Evolutionary conservation across 2,888 invertebrate species (phyloP).

Genomic region (Thalpophila matura): DNA sequence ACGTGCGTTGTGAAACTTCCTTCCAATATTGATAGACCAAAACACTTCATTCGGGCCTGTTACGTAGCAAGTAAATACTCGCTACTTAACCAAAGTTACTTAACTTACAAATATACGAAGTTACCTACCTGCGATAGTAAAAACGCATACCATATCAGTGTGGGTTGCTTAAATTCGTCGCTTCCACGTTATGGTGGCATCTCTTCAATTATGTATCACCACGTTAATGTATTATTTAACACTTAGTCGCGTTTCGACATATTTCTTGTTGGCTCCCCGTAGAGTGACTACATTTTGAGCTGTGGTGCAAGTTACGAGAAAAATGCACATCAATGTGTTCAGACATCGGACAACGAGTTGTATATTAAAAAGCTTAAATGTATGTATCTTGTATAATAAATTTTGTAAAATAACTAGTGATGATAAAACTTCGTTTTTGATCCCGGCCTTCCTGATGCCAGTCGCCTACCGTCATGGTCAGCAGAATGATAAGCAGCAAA

Average conservation of each 20-base stretch:
- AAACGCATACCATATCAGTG: slow-evolving; percentile 61
- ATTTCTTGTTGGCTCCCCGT: slow-evolving; percentile 82
- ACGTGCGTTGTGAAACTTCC: no score
- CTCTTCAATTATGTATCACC: slow-evolving; percentile 86
- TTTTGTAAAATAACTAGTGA: no score
- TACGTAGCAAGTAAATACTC: neutral
- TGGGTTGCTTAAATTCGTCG: slow-evolving; percentile 64
- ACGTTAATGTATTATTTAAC: slow-evolving; percentile 88
- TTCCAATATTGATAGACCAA: neutral
- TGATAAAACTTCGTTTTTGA: no score
- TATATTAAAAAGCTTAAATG: no score
- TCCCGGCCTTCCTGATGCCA: no score
- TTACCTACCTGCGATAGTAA: slow-evolving; percentile 46
- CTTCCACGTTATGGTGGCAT: slow-evolving; percentile 64
- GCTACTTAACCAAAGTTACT: slow-evolving; percentile 21
- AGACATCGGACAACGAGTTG: no score
- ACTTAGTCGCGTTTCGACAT: slow-evolving; percentile 83
- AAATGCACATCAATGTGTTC: neutral
- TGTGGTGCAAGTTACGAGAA: slow-evolving; percentile 61
- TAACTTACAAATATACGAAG: slow-evolving; percentile 21
- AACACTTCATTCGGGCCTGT: neutral
- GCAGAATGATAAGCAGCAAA: no score
- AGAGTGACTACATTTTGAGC: slow-evolving; percentile 70
- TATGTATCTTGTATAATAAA: no score
- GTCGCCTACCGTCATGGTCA: no score